phyloP scores from a whole-genome alignment of 2,888 invertebrate genomes.

The Lacanobia wlatinum region DNA sequence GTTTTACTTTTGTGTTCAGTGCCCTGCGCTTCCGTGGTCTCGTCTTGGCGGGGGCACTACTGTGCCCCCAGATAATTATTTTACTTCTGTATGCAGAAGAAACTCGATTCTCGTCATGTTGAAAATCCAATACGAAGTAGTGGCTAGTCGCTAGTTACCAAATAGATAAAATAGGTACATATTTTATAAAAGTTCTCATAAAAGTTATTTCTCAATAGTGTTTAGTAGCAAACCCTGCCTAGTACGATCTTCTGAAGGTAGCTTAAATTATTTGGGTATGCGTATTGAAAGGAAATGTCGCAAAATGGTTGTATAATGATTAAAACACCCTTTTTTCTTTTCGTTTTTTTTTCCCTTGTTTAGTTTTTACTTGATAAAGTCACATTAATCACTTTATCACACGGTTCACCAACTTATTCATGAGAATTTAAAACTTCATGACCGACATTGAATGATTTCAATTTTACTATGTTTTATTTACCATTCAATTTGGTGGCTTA shows the following conservation, averaged over 20 bases:
- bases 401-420: background rate
- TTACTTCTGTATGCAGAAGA: too few relatives aligned
- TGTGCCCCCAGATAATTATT: too few relatives aligned
- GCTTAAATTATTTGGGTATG: background rate
- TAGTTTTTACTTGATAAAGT: background rate
- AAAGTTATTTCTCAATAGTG: too few relatives aligned
- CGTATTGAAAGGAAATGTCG: background rate
- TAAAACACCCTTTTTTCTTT: background rate
- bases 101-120: too few relatives aligned
- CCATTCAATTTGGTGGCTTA: too few relatives aligned
- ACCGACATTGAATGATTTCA: background rate
- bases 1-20: too few relatives aligned
- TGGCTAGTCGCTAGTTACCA: too few relatives aligned
- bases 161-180: too few relatives aligned
- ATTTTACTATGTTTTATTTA: background rate
- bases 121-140: too few relatives aligned
- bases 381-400: background rate
- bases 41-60: too few relatives aligned
- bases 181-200: too few relatives aligned
- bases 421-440: background rate
- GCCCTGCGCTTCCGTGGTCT: too few relatives aligned
- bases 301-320: background rate
- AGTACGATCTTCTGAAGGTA: background rate
- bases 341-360: background rate
- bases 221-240: background rate